phyloP scores from a whole-genome alignment of 2,113 vertebrate genomes.

The Crocuta crocuta region DNA sequence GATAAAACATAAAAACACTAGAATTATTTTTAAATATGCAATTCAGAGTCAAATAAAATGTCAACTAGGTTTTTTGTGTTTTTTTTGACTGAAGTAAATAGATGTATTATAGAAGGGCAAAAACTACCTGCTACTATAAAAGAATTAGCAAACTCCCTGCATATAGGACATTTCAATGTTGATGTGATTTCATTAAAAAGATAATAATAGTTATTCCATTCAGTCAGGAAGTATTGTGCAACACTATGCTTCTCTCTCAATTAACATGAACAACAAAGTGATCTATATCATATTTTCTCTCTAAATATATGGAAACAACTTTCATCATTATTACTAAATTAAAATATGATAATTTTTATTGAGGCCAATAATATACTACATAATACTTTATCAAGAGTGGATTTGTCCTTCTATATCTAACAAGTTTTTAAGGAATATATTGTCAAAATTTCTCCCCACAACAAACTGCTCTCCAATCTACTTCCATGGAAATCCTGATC shows the following conservation, averaged over 20 bases:
- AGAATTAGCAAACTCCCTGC: background rate
- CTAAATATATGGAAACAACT: background rate
- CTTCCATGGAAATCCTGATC: conserved; percentile 48
- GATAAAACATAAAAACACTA: background rate
- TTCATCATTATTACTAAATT: background rate
- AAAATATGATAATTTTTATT: background rate
- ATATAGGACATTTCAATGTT: background rate
- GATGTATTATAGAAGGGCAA: background rate
- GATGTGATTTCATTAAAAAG: background rate
- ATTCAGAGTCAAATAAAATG: conserved; percentile 44
- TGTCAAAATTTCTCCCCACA: conserved; percentile 27
- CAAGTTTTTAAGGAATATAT: background rate
- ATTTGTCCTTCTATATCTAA: background rate
- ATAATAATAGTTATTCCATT: background rate
- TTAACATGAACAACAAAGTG: background rate
- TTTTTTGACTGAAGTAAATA: conserved; percentile 10
- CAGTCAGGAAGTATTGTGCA: background rate
- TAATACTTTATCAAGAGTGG: background rate
- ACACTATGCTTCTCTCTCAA: background rate
- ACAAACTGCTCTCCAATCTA: conserved; percentile 39
- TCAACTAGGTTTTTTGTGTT: background rate
- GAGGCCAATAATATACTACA: background rate
- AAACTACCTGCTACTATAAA: conserved; percentile 30
- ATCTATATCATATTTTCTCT: background rate
- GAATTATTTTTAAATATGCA: background rate